Evolutionary conservation across 30 jellyfish, hydroid and myxozoan species (phyloP), one percentile per base, ranked within the genome.

Genomic region (Chrysaora quinquecirrha): DNA sequence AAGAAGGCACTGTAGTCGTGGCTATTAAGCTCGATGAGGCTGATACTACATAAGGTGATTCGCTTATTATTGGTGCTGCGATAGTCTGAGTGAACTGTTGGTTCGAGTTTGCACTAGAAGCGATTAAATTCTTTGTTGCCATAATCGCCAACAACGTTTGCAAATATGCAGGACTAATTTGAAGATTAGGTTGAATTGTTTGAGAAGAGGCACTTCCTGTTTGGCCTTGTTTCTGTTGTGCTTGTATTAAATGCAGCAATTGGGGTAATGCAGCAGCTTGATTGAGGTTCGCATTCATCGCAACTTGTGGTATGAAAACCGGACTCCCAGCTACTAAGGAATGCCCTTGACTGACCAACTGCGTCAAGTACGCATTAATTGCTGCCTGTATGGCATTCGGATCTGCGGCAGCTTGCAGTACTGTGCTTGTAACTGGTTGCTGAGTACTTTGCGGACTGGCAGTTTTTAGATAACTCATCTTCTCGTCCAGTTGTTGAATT

Each of bases 321-420:
- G 90, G 75, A 43, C 47, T 65, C 11, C 90, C 90, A 20, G 90
- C 58, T 25, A 80, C 90, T 28, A 80, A 54, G 21, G 90, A 66
- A 52, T 80, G 74, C 24, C 90, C 76, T 29, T 52, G 68, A 52
- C 29, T 52, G 24, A 52, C 24, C 29, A 80, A 54, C 38, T 80
- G 70, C 54, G 90, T 60, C 34, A 80, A 49, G 30, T 80, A 80
- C 6, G 90, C 76, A 68, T 66, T 80, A 33, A 80, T 80, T 3
- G 83, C 34, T 16, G 75, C 56, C 69, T 64, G 83, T 21, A 47
- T 47, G 27, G 64, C 60, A 16, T 77, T 35, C 30, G 63, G 89
- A 16, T 80, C 90, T 47, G 90, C 50, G 16, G 83, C 0, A 29
- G 20, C 83, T 19, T 46, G 70, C 30, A 47, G 14, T 14, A 35